Conservation (phyloP, 2,113 vertebrate species). For the Hylia prasina region DNA sequence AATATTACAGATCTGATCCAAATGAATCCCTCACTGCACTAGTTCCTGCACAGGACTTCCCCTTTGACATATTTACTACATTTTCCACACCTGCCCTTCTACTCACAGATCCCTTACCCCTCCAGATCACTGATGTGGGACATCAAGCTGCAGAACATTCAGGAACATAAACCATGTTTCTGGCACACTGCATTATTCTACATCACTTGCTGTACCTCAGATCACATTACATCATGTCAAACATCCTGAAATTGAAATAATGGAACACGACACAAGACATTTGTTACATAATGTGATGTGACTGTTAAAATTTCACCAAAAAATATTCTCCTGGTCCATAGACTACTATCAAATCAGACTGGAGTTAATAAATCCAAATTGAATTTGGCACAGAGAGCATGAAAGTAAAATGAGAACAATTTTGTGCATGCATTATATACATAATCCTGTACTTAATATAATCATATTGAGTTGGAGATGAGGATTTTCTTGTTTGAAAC, state of each 20-base stretch:
- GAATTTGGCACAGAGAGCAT: neutral
- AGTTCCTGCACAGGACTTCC: neutral
- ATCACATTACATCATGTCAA: neutral
- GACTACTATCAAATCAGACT: neutral
- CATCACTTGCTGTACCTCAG: neutral
- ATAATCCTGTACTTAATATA: neutral
- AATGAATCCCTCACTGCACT: neutral
- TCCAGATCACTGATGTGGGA: neutral
- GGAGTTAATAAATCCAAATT: neutral
- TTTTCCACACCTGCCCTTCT: neutral
- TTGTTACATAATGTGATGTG: neutral
- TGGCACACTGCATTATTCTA: neutral
- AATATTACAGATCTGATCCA: neutral
- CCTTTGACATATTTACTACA: accelerated
- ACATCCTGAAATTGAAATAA: neutral
- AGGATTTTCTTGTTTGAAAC: neutral
- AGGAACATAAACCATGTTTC: neutral
- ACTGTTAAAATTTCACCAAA: neutral
- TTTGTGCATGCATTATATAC: neutral
- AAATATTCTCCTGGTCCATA: neutral
- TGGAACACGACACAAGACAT: neutral
- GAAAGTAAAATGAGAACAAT: neutral
- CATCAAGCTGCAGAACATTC: neutral
- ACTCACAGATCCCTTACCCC: neutral
- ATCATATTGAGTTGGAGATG: neutral